phyloP scores from a whole-genome alignment of 2,888 invertebrate genomes.

The Chrysolina oricalcia region DNA sequence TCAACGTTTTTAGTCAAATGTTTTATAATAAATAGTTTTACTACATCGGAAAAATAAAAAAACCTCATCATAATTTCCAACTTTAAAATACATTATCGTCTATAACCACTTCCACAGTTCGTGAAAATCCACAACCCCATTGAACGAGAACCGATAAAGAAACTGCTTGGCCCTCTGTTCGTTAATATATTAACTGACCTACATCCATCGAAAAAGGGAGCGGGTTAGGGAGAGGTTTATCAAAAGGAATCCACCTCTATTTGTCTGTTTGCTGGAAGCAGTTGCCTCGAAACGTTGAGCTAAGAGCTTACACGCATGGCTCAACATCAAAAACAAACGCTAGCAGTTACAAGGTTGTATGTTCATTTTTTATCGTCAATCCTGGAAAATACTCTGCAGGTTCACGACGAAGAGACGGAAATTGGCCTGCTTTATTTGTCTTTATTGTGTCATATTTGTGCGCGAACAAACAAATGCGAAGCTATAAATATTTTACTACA shows the following conservation, averaged over 20 bases:
- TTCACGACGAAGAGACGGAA: not conserved
- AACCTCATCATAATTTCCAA: too few species aligned
- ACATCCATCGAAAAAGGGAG: conserved; percentile 3
- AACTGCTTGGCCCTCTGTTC: not conserved
- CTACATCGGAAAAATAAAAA: too few species aligned
- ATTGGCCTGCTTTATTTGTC: not conserved
- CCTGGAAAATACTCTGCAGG: not conserved
- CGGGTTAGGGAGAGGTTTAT: not conserved
- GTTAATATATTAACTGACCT: conserved; percentile 20
- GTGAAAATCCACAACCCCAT: not conserved
- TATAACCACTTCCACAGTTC: not conserved
- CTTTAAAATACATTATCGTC: not conserved
- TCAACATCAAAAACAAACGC: conserved; percentile 10
- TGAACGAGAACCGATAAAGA: conserved; percentile 1
- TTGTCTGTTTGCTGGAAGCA: conserved; percentile 13
- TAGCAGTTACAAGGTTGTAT: not conserved
- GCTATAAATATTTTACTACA: not conserved
- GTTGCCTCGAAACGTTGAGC: conserved; percentile 11
- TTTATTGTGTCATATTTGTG: not conserved
- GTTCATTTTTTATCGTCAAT: not conserved
- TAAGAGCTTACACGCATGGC: conserved; percentile 9
- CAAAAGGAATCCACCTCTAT: conserved; percentile 5
- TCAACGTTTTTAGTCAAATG: too few species aligned
- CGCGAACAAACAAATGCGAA: not conserved
- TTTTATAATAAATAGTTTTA: too few species aligned